Evolutionary conservation across 1,140 invertebrate genomes (phyloP), one percentile per base, ranked within the genome.

Genomic region (Nebria ingens): DNA sequence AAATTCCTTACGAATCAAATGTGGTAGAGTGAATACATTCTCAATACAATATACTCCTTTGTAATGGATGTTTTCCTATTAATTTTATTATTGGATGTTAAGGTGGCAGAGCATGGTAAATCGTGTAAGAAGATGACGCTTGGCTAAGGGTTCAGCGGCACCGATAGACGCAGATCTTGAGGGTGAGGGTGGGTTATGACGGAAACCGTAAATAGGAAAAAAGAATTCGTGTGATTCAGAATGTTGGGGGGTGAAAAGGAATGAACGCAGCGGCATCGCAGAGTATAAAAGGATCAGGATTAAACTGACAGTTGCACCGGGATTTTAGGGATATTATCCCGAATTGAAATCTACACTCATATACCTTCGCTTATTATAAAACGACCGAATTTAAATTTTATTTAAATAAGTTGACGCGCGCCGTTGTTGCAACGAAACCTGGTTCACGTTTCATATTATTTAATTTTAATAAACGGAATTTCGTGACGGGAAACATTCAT

Each of bases 141-240:
- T 34, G 25, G 17, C 40, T 45, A 45, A 45, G n/a, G n/a, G n/a
- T n/a, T n/a, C n/a, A n/a, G n/a, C n/a, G n/a, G n/a, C n/a, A n/a
- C n/a, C n/a, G n/a, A n/a, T n/a, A n/a, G n/a, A n/a, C n/a, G n/a
- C n/a, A n/a, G n/a, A n/a, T n/a, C n/a, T n/a, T n/a, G n/a, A n/a
- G n/a, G n/a, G n/a, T 17, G 40, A 45, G 17, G 40, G 40, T 9
- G 40, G 17, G 6, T 45, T 45, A 45, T 45, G 40, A 45, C 40
- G 40, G 40, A 45, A 45, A 45, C 40, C 40, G 40, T 45, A 45
- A 45, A 45, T 45, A 45, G 40, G 40, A 45, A 45, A n/a, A 45
- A 45, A 45, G 40, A 45, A 45, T 45, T 45, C 40, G 40, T 45
- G 40, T 45, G 40, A 45, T 45, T 45, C 40, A 45, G 15, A 45